Evolutionary conservation across 2,797 vertebrate species (phyloP), one percentile per base, ranked within the genome.

Genomic region (Cuniculus paca): DNA sequence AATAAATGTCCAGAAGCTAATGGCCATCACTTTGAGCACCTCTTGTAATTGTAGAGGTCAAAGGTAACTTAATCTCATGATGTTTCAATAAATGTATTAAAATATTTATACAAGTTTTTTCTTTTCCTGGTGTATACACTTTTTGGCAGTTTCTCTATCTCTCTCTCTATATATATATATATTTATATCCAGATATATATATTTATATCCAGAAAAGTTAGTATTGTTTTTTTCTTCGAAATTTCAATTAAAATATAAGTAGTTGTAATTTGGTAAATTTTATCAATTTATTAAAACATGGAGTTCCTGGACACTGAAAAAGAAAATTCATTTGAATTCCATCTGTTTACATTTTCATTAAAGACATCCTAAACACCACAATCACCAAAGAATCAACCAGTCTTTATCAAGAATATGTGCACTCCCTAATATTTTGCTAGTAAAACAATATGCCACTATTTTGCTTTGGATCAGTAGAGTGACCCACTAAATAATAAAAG

Each of bases 261-360:
- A 54, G 74, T 75, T 91, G 77, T 13, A 63, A 84, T 92, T 60
- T 90, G 8, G 45, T 61, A 88, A 68, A 6, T 54, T 95, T 90
- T 96, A 90, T 89, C 45, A 74, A 45, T 85, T 56, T 88, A 90
- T 85, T 85, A 94, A 96, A 95, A 88, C 50, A 93, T 39, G 54
- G 54, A 13, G 36, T 68, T 89, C 50, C 77, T 84, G 45, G 31
- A 70, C 74, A 94, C 0, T 81, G 48, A 88, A 95, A 90, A 81
- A 70, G 26, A 90, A 95, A 91, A 95, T 92, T 92, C 45, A 77
- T 88, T 79, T 90, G 77, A 96, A 79, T 86, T 85, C 10, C 77
- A 81, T 68, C 34, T 82, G 74, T 80, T 5, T 65, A 65, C 13
- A 90, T 58, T 96, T 96, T 42, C 16, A 88, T 52, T 20, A 88